Evolutionary conservation across 2,888 invertebrate species (phyloP).

Genomic region (Ethmia dodecea): DNA sequence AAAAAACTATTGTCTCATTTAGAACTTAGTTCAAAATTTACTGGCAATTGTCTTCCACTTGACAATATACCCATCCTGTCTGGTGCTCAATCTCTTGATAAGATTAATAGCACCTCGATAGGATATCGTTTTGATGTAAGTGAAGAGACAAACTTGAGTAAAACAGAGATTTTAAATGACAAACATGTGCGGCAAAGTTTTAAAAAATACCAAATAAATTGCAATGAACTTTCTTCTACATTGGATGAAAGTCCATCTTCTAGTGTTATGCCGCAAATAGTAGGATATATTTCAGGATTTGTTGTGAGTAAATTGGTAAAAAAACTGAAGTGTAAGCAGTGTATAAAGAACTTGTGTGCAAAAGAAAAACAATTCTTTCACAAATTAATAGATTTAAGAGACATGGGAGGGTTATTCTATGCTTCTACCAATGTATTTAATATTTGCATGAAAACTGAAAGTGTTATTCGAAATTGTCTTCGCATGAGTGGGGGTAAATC

Average conservation of each 20-base stretch:
- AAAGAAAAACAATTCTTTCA: slow-evolving; percentile 4
- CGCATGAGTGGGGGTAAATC: not conserved
- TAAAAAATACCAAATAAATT: not conserved
- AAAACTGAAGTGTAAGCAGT: slow-evolving; percentile 1
- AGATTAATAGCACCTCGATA: not conserved
- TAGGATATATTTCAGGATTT: slow-evolving; percentile 7
- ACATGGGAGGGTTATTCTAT: slow-evolving; percentile 4
- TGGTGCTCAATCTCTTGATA: not conserved
- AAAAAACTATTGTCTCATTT: slow-evolving; percentile 12
- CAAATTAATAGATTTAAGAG: slow-evolving; percentile 5
- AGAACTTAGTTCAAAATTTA: slow-evolving; percentile 11
- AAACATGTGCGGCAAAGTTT: not conserved
- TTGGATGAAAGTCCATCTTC: not conserved
- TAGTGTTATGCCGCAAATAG: not conserved
- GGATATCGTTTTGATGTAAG: not conserved
- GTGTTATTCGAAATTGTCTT: not conserved
- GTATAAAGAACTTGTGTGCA: slow-evolving; percentile 2
- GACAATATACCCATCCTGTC: slow-evolving; percentile 7
- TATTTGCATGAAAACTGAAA: slow-evolving; percentile 2
- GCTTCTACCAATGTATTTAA: slow-evolving; percentile 3
- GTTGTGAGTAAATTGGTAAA: slow-evolving; percentile 2
- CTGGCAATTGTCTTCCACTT: slow-evolving; percentile 6
- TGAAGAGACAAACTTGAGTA: not conserved
- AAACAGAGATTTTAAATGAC: not conserved
- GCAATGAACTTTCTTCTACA: not conserved